Base-by-base conservation (phyloP, 2,113 vertebrate genomes). In the Aphelocoma coerulescens region DNA sequence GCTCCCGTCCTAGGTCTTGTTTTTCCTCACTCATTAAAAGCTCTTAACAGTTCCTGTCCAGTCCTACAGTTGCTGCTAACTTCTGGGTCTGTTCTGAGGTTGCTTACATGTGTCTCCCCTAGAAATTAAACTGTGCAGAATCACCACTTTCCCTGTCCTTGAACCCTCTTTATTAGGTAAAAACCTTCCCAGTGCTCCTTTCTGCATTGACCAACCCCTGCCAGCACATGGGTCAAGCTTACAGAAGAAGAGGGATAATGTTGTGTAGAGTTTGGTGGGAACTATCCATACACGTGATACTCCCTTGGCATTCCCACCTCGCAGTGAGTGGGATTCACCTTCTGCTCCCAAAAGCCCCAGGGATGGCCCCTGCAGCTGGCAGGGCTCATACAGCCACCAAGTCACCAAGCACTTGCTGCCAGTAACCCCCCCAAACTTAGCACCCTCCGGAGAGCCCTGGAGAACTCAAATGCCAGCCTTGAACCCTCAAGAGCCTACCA, bases 211-310 rank as follows among this genome's bases (percentile, higher is more conserved):
- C 7, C 35, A 68, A 43, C 3, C 26, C 43, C 39, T 94, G 48
- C 18, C 39, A 79, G 28, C 17, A 51, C 35, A n/a, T 1, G 3
- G 30, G 13, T 65, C 32, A 81, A n/a, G 18, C 30, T 67, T 37
- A 44, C 8, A 49, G 41, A 21, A 71, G 28, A 65, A 26, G 16
- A 54, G 21, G 16, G 12, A 24, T 8, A 10, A 52, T 48, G 81
- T 48, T 52, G 16, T 1, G 1, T 8, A 13, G n/a, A 37, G 28
- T 65, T 55, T 35, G 17, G 49, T 32, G 15, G 49, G 16, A 85
- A 35, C 11, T 11, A 24, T 27, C 20, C 2, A 0, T 24, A 11
- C 43, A 23, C 2, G 2, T 0, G 1, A 43, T 13, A 52, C 6
- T 68, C 9, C 44, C 21, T 4, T 7, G 8, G 58, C 44, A 83